These are phyloP conservation scores for Epirrita christyi DNA, from an alignment of 2,888 invertebrate genomes.

Conservation along the genomic window DNA sequence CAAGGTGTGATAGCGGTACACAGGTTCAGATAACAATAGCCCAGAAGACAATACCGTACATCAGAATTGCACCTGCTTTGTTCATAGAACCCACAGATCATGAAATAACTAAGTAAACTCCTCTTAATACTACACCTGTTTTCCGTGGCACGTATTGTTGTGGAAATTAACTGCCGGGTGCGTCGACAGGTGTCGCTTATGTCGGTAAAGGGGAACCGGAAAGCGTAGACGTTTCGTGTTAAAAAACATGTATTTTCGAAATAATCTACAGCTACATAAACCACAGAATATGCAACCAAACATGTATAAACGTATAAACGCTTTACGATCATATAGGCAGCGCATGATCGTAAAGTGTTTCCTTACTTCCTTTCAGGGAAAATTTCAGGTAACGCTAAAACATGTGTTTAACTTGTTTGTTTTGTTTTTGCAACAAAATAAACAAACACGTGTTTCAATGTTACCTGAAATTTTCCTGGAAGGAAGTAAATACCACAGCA, in stretches of 20 bases:
- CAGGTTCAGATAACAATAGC: constrained; percentile 3
- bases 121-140: constrained; percentile 3
- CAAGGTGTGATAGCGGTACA: neutral
- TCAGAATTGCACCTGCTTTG: constrained; percentile 12
- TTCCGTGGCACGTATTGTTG: constrained; percentile 20
- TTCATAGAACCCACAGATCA: constrained; percentile 3
- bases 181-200: constrained; percentile 18
- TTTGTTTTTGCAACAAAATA: too few species aligned
- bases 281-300: too few species aligned
- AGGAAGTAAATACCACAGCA: too few species aligned
- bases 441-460: too few species aligned
- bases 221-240: constrained; percentile 3
- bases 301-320: too few species aligned
- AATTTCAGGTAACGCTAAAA: too few species aligned
- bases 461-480: too few species aligned
- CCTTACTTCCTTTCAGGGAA: too few species aligned
- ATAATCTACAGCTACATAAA: too few species aligned
- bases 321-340: too few species aligned
- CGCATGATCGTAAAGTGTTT: too few species aligned
- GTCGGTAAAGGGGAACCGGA: constrained; percentile 2
- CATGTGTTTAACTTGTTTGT: too few species aligned
- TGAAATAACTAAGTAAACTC: constrained; percentile 1
- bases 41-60: constrained; percentile 14
- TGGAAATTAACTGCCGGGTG: constrained; percentile 13
- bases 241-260: neutral